A percentile compares a stretch with the other conserved stretches of the same genome.
Conservation (phyloP, 2,113 vertebrate species). For the Mormyrus lacerda region DNA sequence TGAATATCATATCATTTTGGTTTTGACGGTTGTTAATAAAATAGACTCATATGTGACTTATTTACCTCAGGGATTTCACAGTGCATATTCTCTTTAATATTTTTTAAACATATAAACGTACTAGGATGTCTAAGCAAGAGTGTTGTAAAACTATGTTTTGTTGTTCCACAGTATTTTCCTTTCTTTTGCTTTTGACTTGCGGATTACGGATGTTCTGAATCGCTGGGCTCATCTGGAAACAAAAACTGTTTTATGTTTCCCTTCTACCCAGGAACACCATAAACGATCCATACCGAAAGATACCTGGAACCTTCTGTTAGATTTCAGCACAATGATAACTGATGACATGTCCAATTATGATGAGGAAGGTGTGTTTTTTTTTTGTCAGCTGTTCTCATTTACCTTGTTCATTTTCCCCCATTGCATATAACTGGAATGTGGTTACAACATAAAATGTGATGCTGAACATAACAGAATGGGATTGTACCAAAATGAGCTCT, state of each 20-base stretch:
- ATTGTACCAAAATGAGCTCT: not conserved
- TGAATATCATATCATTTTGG: not conserved
- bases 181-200: not conserved
- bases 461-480: not conserved
- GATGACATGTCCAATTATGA: constrained; percentile 84
- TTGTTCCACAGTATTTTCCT: not conserved
- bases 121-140: not conserved
- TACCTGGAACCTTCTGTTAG: constrained; percentile 80
- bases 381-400: not conserved
- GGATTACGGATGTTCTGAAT: not conserved
- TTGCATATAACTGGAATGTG: not conserved
- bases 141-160: not conserved
- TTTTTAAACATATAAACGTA: not conserved
- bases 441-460: not conserved
- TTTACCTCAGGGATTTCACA: not conserved
- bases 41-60: not conserved
- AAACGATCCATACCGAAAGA: constrained; percentile 82
- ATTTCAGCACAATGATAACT: constrained; percentile 81
- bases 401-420: not conserved
- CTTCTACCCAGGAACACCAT: constrained; percentile 66
- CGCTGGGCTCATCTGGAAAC: not conserved
- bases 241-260: not conserved
- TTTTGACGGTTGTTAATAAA: not conserved
- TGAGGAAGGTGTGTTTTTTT: constrained; percentile 64
- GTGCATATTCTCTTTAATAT: not conserved